Evolutionary conservation across 2,888 invertebrate species (phyloP).

Genomic region (Melangyna quadrimaculata): DNA sequence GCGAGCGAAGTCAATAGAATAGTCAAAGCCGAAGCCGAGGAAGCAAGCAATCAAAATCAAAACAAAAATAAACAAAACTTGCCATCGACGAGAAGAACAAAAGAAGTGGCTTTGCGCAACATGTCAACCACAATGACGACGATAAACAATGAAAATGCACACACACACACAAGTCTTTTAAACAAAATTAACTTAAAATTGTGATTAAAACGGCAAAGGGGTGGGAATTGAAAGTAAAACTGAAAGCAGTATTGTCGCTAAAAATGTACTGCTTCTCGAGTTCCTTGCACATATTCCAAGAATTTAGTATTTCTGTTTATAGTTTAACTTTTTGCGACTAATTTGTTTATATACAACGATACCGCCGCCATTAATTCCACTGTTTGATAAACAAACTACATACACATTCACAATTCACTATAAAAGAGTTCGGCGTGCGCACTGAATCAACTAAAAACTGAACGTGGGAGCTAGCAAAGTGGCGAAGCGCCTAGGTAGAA

Average conservation of each 20-base stretch:
- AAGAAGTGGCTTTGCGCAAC: slow-evolving; percentile 62
- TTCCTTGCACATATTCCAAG: neutral
- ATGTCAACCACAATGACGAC: slow-evolving; percentile 39
- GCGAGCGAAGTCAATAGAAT: neutral
- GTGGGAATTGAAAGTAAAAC: neutral
- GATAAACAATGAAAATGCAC: slow-evolving; percentile 42
- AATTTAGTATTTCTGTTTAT: neutral
- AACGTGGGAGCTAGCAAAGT: slow-evolving; percentile 52
- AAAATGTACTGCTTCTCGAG: neutral
- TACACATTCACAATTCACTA: slow-evolving; percentile 24
- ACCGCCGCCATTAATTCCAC: slow-evolving; percentile 55
- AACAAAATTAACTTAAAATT: neutral
- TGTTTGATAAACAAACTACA: slow-evolving; percentile 66
- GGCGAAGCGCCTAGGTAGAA: slow-evolving; percentile 21
- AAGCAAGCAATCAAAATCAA: slow-evolving; percentile 68
- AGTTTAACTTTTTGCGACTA: slow-evolving; percentile 14
- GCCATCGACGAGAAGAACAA: slow-evolving; percentile 13
- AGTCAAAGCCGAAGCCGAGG: neutral
- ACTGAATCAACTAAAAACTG: slow-evolving; percentile 18
- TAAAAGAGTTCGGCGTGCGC: slow-evolving; percentile 53
- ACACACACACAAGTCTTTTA: neutral
- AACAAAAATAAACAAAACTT: slow-evolving; percentile 49
- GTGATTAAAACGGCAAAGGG: neutral
- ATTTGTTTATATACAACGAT: slow-evolving; percentile 53
- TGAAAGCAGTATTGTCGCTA: neutral